These are phyloP conservation scores for Tholera decimalis DNA, from an alignment of 2,888 invertebrate species.

Conservation along the genomic window DNA sequence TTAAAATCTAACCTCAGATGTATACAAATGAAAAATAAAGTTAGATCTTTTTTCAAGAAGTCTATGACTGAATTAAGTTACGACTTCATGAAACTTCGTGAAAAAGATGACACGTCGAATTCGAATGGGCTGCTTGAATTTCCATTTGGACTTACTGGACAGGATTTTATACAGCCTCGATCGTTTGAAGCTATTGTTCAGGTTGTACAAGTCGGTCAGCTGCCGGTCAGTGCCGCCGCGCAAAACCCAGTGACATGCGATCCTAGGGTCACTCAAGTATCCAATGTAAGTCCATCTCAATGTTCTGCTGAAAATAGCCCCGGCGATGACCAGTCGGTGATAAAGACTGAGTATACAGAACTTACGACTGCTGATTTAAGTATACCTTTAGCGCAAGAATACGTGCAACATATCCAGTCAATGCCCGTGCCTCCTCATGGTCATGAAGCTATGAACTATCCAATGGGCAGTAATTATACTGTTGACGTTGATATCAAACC, in stretches of 20 bases:
- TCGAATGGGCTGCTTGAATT: slow-evolving; percentile 48
- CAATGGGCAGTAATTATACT: slow-evolving; percentile 70
- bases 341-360: slow-evolving; percentile 88
- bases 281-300: slow-evolving; percentile 86
- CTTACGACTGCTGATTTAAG: slow-evolving; percentile 86
- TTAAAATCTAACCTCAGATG: slow-evolving; percentile 72
- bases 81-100: slow-evolving; percentile 67
- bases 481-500: slow-evolving; percentile 79
- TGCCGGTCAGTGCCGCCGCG: slow-evolving; percentile 86
- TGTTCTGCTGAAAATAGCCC: slow-evolving; percentile 84
- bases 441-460: slow-evolving; percentile 69
- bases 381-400: slow-evolving; percentile 81
- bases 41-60: slow-evolving; percentile 82
- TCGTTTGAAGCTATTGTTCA: slow-evolving; percentile 86
- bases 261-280: slow-evolving; percentile 87
- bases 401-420: slow-evolving; percentile 76
- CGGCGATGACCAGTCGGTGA: slow-evolving; percentile 79
- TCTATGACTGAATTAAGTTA: slow-evolving; percentile 75
- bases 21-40: slow-evolving; percentile 79
- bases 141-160: slow-evolving; percentile 71
- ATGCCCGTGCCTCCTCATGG: slow-evolving; percentile 71
- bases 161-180: slow-evolving; percentile 92
- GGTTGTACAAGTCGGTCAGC: slow-evolving; percentile 91
- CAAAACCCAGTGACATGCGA: slow-evolving; percentile 88
- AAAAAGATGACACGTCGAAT: slow-evolving; percentile 61